Evolutionary conservation across 2,113 vertebrate genomes (phyloP), one percentile per base, ranked within the genome.

Genomic region (Cynoglossus semilaevis): DNA sequence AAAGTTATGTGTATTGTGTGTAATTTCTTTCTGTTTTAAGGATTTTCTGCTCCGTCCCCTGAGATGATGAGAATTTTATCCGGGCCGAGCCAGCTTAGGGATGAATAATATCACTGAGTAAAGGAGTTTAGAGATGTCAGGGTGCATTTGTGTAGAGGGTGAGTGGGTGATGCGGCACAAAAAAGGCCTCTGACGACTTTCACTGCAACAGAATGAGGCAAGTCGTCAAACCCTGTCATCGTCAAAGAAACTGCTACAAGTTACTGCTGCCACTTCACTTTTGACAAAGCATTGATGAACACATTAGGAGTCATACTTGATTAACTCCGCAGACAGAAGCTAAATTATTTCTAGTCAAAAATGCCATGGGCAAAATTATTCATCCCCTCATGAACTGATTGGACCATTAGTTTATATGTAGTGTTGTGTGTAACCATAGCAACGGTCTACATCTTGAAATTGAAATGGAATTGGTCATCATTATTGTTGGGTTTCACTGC

Each of bases 101-200:
- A 70, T 79, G 59, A 67, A 70, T 29, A 4, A 5, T 47, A 37
- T 70, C 36, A 58, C 29, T 44, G 16, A 36, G 43, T 70, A 15
- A 43, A 44, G 55, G 58, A 56, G 63, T 64, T 61, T 46, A 55
- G 11, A 56, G 46, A 67, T 34, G 15, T 67, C 60, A 44, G 42
- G 41, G 40, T 62, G 63, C 22, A 52, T 75, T 50, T 45, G 40
- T 47, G 46, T 19, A 45, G 52, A 56, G 67, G 71, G 65, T 70
- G 19, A 17, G 55, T 12, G 12, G 11, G 5, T 51, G 34, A 8
- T 14, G 2, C 5, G 52, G 22, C 34, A 68, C 15, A 29, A 15
- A 18, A 47, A 43, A 38, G 15, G 8, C 36, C 46, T 48, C 4
- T 35, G 8, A 45, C 36, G 8, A 13, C 38, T 41, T 10, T 55